These are phyloP conservation scores for Ictidomys tridecemlineatus DNA, from an alignment of 2,113 vertebrate species.

Conservation along the genomic window DNA sequence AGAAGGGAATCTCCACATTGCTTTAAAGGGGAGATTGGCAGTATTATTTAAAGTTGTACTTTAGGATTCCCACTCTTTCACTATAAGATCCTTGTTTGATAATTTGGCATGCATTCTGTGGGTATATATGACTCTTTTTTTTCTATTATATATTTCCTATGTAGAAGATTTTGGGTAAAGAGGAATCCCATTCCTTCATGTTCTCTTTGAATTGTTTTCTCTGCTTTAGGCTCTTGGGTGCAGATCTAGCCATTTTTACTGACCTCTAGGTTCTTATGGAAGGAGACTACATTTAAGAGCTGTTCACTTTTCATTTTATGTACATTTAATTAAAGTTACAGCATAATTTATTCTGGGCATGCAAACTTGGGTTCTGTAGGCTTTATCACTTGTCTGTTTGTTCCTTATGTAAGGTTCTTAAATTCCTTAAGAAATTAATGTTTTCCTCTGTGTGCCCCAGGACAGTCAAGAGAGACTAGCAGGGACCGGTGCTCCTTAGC, in stretches of 20 bases:
- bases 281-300: neutral
- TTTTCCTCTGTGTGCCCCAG: neutral
- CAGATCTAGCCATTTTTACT: neutral
- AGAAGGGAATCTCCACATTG: neutral
- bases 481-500: neutral
- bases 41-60: neutral
- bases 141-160: neutral
- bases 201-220: neutral
- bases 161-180: neutral
- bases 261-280: neutral
- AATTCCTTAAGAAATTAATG: conserved; percentile 47
- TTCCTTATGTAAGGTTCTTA: neutral
- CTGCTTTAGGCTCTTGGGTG: neutral
- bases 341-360: neutral
- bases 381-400: neutral
- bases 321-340: conserved; percentile 38
- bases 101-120: neutral
- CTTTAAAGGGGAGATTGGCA: neutral
- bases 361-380: neutral
- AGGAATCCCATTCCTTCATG: neutral
- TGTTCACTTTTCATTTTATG: conserved; percentile 25
- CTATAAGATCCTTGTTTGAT: neutral
- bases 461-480: conserved; percentile 18
- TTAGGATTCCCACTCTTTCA: neutral
- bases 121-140: neutral